Percentiles rank a stretch among this genome's conserved stretches.
These are phyloP conservation scores for Actias luna DNA, from an alignment of 2,888 invertebrate species.

Conservation along the genomic window DNA sequence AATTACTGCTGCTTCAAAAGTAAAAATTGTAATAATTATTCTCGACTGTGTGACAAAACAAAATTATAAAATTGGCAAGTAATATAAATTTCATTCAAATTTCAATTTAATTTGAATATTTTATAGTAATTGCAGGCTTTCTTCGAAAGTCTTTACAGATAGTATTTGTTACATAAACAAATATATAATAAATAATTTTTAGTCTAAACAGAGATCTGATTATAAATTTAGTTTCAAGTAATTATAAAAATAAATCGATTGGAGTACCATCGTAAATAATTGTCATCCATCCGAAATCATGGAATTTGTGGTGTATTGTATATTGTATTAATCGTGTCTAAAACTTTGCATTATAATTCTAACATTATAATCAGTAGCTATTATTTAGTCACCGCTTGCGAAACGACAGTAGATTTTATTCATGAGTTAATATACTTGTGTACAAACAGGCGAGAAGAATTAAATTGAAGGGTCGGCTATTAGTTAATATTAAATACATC, in stretches of 20 bases:
- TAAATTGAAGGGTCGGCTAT: not conserved
- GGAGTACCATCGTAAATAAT: not conserved
- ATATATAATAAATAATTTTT: not conserved
- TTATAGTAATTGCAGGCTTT: not conserved
- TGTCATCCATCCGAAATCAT: not conserved
- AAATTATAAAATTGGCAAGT: no score
- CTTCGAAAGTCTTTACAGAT: not conserved
- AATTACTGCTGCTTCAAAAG: no score
- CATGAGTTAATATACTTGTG: no score
- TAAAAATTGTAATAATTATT: no score
- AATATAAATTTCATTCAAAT: no score
- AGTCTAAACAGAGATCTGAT: conserved; percentile 14
- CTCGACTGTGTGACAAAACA: no score
- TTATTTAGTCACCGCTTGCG: conserved; percentile 4
- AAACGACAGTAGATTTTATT: not conserved
- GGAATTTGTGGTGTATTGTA: not conserved
- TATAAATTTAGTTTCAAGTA: not conserved
- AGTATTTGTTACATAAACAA: not conserved
- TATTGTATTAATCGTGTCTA: not conserved
- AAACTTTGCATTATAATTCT: not conserved
- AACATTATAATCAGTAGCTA: not conserved
- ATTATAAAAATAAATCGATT: not conserved
- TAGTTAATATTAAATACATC: not conserved
- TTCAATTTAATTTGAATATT: not conserved
- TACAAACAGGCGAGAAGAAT: not conserved